phyloP scores from a whole-genome alignment of 2,888 invertebrate genomes.

The Campaea margaritaria region DNA sequence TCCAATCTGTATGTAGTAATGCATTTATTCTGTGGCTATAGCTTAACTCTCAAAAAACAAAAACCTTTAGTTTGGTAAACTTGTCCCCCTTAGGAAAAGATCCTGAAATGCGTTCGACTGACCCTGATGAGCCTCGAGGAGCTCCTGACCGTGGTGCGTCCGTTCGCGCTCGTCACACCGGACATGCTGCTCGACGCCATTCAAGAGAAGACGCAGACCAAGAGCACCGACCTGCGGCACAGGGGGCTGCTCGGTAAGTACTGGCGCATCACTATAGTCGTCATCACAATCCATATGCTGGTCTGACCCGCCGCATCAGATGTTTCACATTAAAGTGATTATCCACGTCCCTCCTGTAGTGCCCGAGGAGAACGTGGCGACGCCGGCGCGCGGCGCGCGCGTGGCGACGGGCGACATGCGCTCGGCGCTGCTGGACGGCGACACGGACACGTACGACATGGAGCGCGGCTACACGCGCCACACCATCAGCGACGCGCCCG shows the following conservation, averaged over 20 bases:
- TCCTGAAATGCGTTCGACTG: slow-evolving; percentile 89
- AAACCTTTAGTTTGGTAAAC: too few relatives aligned
- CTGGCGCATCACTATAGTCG: too few relatives aligned
- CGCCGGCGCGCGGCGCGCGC: slow-evolving; percentile 91
- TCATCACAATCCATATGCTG: too few relatives aligned
- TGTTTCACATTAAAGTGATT: too few relatives aligned
- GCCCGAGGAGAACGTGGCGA: slow-evolving; percentile 97
- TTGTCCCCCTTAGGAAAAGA: slow-evolving; percentile 68
- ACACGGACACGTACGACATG: slow-evolving; percentile 94
- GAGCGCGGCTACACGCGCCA: slow-evolving; percentile 97
- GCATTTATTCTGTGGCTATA: too few relatives aligned
- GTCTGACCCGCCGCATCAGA: too few relatives aligned
- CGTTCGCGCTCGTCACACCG: slow-evolving; percentile 93
- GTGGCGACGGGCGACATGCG: slow-evolving; percentile 96
- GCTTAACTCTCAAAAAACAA: too few relatives aligned
- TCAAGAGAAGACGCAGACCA: slow-evolving; percentile 91
- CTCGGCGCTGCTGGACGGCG: slow-evolving; percentile 94
- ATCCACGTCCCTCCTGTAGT: too few relatives aligned
- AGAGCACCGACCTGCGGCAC: slow-evolving; percentile 92
- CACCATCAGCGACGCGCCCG: slow-evolving; percentile 90
- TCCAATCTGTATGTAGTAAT: too few relatives aligned
- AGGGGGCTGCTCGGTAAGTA: slow-evolving; percentile 91
- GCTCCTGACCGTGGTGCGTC: slow-evolving; percentile 94
- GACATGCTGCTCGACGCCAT: slow-evolving; percentile 98
- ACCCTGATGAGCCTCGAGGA: slow-evolving; percentile 95